These are phyloP conservation scores for Diadumene lineata DNA, from an alignment of 92 coral and sea anemone species.

Conservation along the genomic window DNA sequence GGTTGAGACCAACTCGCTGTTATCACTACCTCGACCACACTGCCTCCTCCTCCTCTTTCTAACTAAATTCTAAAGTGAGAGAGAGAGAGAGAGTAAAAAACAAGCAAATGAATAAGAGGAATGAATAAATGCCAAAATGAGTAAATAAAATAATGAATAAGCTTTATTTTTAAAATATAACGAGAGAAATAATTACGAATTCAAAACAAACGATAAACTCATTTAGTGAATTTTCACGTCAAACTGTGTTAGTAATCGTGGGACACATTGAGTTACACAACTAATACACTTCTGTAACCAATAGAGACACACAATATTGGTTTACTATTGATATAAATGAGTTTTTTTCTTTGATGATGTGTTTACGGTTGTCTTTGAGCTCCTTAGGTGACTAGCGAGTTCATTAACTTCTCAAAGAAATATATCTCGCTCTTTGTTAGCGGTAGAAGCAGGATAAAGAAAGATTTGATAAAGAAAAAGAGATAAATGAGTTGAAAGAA, in stretches of 20 bases:
- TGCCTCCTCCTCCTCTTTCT: no score
- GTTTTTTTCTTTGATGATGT: background rate
- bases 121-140: no score
- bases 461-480: background rate
- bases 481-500: background rate
- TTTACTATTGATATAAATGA: background rate
- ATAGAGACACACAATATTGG: background rate
- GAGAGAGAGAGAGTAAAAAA: no score
- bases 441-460: background rate
- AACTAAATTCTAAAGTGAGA: no score
- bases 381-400: background rate
- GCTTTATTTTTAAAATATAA: no score
- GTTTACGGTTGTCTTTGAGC: conserved; percentile 6
- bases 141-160: no score
- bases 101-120: no score
- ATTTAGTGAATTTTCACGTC: background rate
- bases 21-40: no score
- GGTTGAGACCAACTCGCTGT: no score
- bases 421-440: background rate
- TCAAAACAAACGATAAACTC: background rate
- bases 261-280: background rate
- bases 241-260: background rate
- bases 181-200: background rate
- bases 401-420: background rate
- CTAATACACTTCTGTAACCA: background rate